phyloP scores from a whole-genome alignment of 2,888 invertebrate genomes.

The Platynereis dumerilii region DNA sequence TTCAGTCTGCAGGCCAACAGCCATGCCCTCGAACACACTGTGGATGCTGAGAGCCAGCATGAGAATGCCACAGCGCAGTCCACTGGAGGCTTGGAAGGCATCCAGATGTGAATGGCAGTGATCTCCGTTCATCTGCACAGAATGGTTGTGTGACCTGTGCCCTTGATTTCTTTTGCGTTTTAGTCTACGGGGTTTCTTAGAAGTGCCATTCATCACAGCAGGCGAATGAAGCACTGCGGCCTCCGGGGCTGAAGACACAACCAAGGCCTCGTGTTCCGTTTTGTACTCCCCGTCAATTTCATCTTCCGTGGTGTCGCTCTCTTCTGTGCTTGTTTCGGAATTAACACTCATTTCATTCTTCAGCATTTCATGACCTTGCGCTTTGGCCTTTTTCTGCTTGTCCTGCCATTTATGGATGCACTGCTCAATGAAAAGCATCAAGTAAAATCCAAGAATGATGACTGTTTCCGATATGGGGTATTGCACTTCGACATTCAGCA shows the following conservation, averaged over 20 bases:
- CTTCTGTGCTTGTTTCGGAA: not conserved
- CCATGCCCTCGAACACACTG: conserved; percentile 60
- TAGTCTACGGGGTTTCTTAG: not conserved
- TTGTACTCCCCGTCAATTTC: not conserved
- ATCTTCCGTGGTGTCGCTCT: not conserved
- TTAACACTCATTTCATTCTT: not conserved
- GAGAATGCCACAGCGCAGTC: conserved; percentile 49
- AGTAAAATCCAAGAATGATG: conserved; percentile 56
- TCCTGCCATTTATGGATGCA: conserved; percentile 33
- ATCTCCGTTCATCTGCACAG: conserved; percentile 33
- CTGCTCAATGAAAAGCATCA: conserved; percentile 55
- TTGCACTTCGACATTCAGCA: conserved; percentile 30
- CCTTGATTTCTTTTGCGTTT: not conserved
- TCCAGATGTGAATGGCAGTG: conserved; percentile 39
- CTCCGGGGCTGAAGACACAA: not conserved
- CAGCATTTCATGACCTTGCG: not conserved
- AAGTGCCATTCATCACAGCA: not conserved
- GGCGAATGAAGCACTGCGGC: not conserved
- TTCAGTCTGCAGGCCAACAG: conserved; percentile 57
- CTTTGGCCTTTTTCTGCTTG: not conserved
- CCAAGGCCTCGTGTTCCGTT: not conserved
- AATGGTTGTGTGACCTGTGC: conserved; percentile 18
- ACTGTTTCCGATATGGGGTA: conserved; percentile 51
- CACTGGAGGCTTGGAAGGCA: conserved; percentile 26
- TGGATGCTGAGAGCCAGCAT: conserved; percentile 57